Conservation (phyloP, 2,888 invertebrate species). For the Saturnia japonica region DNA sequence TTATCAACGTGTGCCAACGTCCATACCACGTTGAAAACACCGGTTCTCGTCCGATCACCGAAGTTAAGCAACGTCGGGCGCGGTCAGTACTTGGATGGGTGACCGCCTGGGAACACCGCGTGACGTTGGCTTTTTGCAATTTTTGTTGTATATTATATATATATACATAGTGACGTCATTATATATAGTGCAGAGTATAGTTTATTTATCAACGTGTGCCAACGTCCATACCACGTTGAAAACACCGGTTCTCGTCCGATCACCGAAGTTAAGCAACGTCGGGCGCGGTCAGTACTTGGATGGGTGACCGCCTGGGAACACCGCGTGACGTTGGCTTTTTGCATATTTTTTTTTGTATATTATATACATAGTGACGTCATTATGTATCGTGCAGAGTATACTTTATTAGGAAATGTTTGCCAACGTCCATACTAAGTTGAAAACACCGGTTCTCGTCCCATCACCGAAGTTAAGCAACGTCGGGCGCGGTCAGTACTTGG, state of each 20-base stretch:
- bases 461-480: constrained; percentile 77
- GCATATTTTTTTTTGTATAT: not conserved
- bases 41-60: constrained; percentile 78
- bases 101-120: constrained; percentile 73
- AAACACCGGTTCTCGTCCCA: not conserved
- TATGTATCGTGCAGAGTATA: not conserved
- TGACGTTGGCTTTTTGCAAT: constrained; percentile 58
- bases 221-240: too few relatives aligned
- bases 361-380: not conserved
- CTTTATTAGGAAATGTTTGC: not conserved
- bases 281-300: constrained; percentile 78
- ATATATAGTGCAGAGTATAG: too few relatives aligned
- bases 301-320: constrained; percentile 75
- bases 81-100: constrained; percentile 77
- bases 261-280: constrained; percentile 79
- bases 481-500: constrained; percentile 78
- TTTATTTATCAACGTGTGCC: too few relatives aligned
- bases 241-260: constrained; percentile 77
- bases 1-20: too few relatives aligned
- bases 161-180: too few relatives aligned
- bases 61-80: constrained; percentile 77
- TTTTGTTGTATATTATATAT: too few relatives aligned
- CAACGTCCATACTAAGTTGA: not conserved
- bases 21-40: constrained; percentile 62
- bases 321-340: constrained; percentile 49